phyloP scores from a whole-genome alignment of 1,140 invertebrate genomes.

The Polyergus mexicanus region DNA sequence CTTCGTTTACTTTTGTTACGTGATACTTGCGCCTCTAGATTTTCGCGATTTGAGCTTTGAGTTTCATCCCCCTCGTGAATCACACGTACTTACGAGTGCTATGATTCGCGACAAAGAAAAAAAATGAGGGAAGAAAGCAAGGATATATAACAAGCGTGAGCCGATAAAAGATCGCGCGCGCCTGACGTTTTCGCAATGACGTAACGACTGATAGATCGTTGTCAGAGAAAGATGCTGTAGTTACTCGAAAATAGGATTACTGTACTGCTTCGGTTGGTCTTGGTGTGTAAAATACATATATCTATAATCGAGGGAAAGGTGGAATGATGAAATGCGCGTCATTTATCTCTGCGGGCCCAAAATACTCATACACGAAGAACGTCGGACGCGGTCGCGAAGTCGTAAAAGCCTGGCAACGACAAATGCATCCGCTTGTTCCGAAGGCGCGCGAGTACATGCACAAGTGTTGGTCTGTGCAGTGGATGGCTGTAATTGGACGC shows the following conservation, averaged over 20 bases:
- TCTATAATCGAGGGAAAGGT: conserved; percentile 27
- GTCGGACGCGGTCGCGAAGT: conserved; percentile 39
- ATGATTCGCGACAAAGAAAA: conserved; percentile 36
- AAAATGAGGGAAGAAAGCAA: conserved; percentile 3
- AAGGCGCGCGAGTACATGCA: conserved; percentile 39
- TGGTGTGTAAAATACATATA: conserved; percentile 24
- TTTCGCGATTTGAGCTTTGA: conserved; percentile 16
- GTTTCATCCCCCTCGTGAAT: conserved; percentile 33
- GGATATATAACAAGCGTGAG: conserved; percentile 17
- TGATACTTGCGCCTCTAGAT: background rate
- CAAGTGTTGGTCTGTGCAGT: conserved; percentile 36
- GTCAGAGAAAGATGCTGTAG: background rate
- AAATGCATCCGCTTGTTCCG: conserved; percentile 46
- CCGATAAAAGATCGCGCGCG: conserved; percentile 40
- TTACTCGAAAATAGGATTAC: conserved; percentile 47
- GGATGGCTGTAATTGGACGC: conserved; percentile 58
- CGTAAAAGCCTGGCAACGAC: conserved; percentile 56
- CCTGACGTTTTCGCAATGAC: conserved; percentile 16
- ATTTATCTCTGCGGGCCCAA: conserved; percentile 44
- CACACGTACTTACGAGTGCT: conserved; percentile 30
- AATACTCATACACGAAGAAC: conserved; percentile 41
- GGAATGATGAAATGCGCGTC: conserved; percentile 43
- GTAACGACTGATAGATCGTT: conserved; percentile 37
- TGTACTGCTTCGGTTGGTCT: background rate
- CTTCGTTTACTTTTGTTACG: conserved; percentile 13